Evolutionary conservation across 2,888 invertebrate genomes (phyloP).

Genomic region (Enchytraeus crypticus): DNA sequence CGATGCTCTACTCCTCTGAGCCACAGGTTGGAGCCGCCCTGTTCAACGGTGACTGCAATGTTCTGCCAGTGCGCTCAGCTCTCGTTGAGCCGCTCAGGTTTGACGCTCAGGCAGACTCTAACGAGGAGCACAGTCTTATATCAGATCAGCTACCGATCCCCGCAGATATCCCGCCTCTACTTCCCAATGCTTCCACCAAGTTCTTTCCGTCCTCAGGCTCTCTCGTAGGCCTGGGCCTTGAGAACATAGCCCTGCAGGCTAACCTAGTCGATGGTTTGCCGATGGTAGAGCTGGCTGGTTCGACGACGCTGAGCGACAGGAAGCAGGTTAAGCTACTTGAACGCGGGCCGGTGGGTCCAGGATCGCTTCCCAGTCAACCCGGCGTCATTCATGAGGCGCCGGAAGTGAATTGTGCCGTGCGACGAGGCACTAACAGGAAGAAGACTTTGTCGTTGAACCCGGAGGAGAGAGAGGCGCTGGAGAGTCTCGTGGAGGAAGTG

Average conservation of each 20-base stretch:
- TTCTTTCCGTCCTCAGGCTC: neutral
- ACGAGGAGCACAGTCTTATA: neutral
- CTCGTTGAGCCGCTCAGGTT: too few relatives aligned
- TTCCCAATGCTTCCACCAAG: neutral
- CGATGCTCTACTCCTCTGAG: too few relatives aligned
- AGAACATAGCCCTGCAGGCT: too few relatives aligned
- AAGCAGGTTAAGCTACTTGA: neutral
- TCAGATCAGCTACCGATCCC: neutral
- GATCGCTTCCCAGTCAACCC: too few relatives aligned
- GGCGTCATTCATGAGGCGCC: neutral
- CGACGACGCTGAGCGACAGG: neutral
- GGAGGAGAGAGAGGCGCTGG: conserved; percentile 28
- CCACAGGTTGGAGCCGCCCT: too few relatives aligned
- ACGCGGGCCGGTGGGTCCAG: neutral
- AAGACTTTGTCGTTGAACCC: conserved; percentile 29
- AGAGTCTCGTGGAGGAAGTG: conserved; percentile 29
- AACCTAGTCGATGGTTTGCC: too few relatives aligned
- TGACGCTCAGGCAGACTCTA: too few relatives aligned
- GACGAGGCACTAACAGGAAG: conserved; percentile 14
- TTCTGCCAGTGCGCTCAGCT: too few relatives aligned
- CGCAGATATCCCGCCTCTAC: neutral
- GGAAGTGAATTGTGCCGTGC: neutral
- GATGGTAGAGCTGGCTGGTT: neutral
- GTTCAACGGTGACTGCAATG: too few relatives aligned
- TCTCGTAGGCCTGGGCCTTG: neutral